Evolutionary conservation across 2,797 vertebrate genomes (phyloP).

Genomic region (Smutsia temminckii): DNA sequence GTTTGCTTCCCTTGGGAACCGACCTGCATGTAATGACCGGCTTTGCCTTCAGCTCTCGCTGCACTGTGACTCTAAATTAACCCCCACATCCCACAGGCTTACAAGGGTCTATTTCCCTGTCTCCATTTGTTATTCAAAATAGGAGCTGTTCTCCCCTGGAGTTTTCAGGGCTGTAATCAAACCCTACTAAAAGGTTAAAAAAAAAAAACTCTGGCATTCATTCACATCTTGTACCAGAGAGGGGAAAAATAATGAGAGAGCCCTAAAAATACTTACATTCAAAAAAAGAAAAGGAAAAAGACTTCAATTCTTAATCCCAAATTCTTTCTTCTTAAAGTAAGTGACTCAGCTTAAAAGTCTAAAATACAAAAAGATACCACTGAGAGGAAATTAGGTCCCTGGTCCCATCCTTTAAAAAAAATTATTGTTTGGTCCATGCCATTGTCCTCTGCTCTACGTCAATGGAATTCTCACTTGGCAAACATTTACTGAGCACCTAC

Average conservation of each 20-base stretch:
- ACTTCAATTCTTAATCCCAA: slow-evolving; percentile 14
- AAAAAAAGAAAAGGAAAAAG: neutral
- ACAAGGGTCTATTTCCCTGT: neutral
- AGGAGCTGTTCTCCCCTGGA: neutral
- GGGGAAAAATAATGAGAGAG: neutral
- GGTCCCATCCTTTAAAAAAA: neutral
- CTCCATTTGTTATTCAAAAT: slow-evolving; percentile 49
- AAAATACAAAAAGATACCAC: neutral
- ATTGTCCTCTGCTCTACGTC: neutral
- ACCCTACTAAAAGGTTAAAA: slow-evolving; percentile 28
- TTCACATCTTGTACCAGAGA: slow-evolving; percentile 22
- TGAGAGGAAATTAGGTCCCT: neutral
- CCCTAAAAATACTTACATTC: slow-evolving; percentile 20
- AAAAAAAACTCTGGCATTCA: neutral
- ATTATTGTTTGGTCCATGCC: neutral
- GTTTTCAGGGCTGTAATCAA: slow-evolving; percentile 49
- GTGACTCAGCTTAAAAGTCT: neutral
- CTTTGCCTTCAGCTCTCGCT: neutral
- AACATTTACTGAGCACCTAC: neutral
- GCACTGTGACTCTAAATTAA: neutral
- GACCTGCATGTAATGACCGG: neutral
- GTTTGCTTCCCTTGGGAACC: neutral
- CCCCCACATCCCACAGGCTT: neutral
- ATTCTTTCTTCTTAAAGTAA: slow-evolving; percentile 53
- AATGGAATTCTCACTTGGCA: neutral